Evolutionary conservation across 2,797 vertebrate species (phyloP).

Genomic region (Myiotriccus ornatus): DNA sequence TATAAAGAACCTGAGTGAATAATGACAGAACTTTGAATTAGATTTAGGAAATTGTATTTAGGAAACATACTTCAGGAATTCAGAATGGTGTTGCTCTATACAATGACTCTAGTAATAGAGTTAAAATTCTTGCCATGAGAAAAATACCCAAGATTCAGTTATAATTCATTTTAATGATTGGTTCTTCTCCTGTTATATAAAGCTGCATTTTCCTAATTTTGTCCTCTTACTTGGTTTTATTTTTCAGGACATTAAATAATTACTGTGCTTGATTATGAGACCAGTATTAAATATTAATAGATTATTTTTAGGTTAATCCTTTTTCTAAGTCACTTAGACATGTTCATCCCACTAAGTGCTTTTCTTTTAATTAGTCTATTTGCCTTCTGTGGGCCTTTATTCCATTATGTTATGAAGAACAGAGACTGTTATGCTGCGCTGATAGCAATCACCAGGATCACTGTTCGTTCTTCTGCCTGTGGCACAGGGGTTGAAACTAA

Average conservation of each 20-base stretch:
- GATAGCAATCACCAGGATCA: neutral
- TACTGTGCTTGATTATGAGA: neutral
- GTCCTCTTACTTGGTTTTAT: neutral
- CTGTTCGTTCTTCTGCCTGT: neutral
- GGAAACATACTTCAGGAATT: neutral
- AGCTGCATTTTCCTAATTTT: constrained; percentile 4
- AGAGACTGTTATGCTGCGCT: neutral
- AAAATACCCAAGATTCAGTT: neutral
- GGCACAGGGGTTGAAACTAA: neutral
- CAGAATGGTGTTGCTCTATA: neutral
- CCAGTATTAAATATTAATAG: neutral
- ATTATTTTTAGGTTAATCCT: neutral
- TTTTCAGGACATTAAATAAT: neutral
- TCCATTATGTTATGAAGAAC: neutral
- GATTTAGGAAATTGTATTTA: neutral
- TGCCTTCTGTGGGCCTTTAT: neutral
- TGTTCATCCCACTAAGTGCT: neutral
- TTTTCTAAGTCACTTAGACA: neutral
- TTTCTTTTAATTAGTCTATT: neutral
- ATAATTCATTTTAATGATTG: neutral
- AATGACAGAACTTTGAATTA: neutral
- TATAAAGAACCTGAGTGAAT: neutral
- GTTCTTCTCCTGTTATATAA: neutral
- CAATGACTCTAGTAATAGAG: neutral
- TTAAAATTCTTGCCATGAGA: neutral